Percentiles rank a stretch among this genome's conserved stretches.
phyloP scores from a whole-genome alignment of 2,888 invertebrate species.

The Platycheirus rosarum region DNA sequence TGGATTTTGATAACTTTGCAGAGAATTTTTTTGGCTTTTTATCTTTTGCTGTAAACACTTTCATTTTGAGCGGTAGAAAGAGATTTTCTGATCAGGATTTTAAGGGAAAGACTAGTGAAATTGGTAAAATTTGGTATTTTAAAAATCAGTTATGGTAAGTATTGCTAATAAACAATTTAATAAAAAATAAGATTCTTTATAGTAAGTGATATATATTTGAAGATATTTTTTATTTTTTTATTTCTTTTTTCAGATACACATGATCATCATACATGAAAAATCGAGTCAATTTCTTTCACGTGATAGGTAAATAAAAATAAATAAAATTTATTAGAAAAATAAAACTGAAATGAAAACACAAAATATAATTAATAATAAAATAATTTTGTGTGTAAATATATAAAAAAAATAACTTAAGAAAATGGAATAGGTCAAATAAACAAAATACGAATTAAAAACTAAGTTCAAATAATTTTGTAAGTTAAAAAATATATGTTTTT shows the following conservation, averaged over 20 bases:
- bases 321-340: slow-evolving; percentile 71
- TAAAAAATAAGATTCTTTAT: too few species aligned
- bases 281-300: slow-evolving; percentile 83
- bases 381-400: slow-evolving; percentile 75
- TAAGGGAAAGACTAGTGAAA: too few species aligned
- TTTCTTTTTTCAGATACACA: slow-evolving; percentile 87
- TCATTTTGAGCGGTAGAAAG: too few species aligned
- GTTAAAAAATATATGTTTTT: too few species aligned
- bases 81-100: too few species aligned
- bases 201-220: too few species aligned
- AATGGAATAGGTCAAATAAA: slow-evolving; percentile 51
- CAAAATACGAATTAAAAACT: slow-evolving; percentile 57
- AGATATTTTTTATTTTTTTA: background rate
- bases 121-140: too few species aligned
- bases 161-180: too few species aligned
- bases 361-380: slow-evolving; percentile 37
- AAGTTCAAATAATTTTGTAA: slow-evolving; percentile 58
- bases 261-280: slow-evolving; percentile 88
- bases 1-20: slow-evolving; percentile 19
- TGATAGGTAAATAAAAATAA: slow-evolving; percentile 82
- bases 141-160: too few species aligned
- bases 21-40: background rate
- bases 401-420: slow-evolving; percentile 50
- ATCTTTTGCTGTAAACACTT: background rate
- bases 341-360: slow-evolving; percentile 35